Evolutionary conservation across 2,888 invertebrate species (phyloP).

Genomic region (Cecidostiba fungosa): DNA sequence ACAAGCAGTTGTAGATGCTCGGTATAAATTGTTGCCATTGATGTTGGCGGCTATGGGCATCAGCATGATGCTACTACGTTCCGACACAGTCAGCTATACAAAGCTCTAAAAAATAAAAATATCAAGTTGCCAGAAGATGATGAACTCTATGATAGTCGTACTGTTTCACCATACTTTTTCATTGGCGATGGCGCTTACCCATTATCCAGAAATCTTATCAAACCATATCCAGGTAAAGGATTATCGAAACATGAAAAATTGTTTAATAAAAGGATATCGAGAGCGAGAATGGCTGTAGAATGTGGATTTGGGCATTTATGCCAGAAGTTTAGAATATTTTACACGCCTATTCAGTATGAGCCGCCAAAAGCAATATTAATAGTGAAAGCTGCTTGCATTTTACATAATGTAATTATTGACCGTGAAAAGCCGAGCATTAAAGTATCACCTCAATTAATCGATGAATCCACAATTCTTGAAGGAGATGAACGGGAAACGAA

Average conservation of each 20-base stretch:
- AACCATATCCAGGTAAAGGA: conserved; percentile 40
- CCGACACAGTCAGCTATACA: conserved; percentile 44
- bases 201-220: conserved; percentile 33
- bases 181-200: conserved; percentile 18
- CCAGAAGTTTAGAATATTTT: conserved; percentile 46
- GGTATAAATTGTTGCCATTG: conserved; percentile 37
- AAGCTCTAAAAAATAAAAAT: conserved; percentile 6
- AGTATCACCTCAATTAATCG: too few species aligned
- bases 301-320: conserved; percentile 28
- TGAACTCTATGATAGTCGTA: neutral
- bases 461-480: too few species aligned
- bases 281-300: conserved; percentile 42
- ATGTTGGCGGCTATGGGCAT: conserved; percentile 59
- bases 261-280: too few species aligned
- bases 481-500: too few species aligned
- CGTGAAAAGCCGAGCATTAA: neutral
- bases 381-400: conserved; percentile 37
- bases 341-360: conserved; percentile 39
- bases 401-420: conserved; percentile 52
- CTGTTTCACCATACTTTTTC: neutral
- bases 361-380: conserved; percentile 32
- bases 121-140: conserved; percentile 39
- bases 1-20: conserved; percentile 48
- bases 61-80: conserved; percentile 53
- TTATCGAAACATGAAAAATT: conserved; percentile 18